Percentiles rank a stretch among this genome's conserved stretches.
These are phyloP conservation scores for Catocala sponsa DNA, from an alignment of 2,888 invertebrate genomes.

Conservation along the genomic window DNA sequence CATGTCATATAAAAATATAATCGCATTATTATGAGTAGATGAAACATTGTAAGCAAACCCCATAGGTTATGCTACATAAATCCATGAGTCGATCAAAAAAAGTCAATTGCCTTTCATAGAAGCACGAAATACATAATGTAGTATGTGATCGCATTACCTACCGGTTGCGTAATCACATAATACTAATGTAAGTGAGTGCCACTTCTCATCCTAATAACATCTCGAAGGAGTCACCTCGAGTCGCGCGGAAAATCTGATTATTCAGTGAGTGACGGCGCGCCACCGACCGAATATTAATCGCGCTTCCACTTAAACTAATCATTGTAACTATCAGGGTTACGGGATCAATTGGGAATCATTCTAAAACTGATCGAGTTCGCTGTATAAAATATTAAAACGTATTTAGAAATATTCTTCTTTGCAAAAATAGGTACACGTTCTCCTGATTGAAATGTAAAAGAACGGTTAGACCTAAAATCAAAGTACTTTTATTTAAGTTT, in stretches of 20 bases:
- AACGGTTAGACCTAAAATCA: too few species aligned
- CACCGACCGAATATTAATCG: constrained; percentile 73
- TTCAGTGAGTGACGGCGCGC: constrained; percentile 65
- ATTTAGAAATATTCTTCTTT: too few species aligned
- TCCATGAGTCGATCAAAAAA: background rate
- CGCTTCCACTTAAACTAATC: constrained; percentile 64
- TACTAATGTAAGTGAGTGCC: constrained; percentile 49
- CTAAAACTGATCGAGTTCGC: too few species aligned
- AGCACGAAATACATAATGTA: constrained; percentile 23
- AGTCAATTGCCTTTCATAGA: constrained; percentile 23
- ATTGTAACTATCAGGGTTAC: constrained; percentile 64
- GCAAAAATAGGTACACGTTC: too few species aligned
- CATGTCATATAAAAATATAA: too few species aligned
- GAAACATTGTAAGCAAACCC: too few species aligned
- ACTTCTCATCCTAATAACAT: constrained; percentile 58
- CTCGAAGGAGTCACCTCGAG: constrained; percentile 62
- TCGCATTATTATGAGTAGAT: too few species aligned
- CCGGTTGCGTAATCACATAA: constrained; percentile 42
- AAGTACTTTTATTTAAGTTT: too few species aligned
- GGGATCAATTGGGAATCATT: constrained; percentile 62
- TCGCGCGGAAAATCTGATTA: constrained; percentile 73
- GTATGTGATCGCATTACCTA: constrained; percentile 39
- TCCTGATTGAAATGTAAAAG: too few species aligned
- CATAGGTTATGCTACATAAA: too few species aligned
- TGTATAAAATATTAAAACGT: too few species aligned